Base-by-base conservation (phyloP, 2,113 vertebrate genomes). In the Alces alces region DNA sequence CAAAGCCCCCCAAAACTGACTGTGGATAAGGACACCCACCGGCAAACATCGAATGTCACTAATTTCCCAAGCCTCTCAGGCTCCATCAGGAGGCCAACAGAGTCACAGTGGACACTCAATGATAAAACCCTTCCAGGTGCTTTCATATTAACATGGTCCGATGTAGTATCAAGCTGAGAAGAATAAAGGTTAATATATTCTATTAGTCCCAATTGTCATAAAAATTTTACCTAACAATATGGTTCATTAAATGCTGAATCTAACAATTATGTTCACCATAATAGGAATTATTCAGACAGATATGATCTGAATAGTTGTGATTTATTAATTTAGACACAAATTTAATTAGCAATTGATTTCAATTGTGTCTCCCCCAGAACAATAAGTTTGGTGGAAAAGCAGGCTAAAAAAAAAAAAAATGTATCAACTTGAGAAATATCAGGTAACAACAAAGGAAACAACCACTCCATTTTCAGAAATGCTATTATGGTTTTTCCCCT, bases 131-230 rank as follows among this genome's bases (percentile, higher is more conserved):
- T 98, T 98, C 97, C 95, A 98, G 97, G 97, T 97, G 98, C 97
- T 98, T 98, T 98, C 93, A 92, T 98, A 97, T 98, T 98, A 99
- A 98, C 98, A 97, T 94, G 92, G 97, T 97, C 98, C 98, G 98
- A 97, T 98, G 98, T 97, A 93, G 97, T 98, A 98, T 99, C 98
- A 98, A 97, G 96, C 96, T 93, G 97, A 96, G 96, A 91, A n/a
- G 89, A 98, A 98, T 98, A 98, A 98, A 99, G 99, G 98, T 99
- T 99, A 99, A 99, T 98, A 97, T 96, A 98, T 98, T 98, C 98
- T 99, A 98, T 99, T 99, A 99, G 98, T 98, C 95, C 96, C 98
- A 98, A 99, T 99, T 98, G 99, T 98, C 98, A 97, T 97, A 98
- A 98, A 98, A 98, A 98, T 99, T 98, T 98, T 98, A 98, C 98